A percentile compares a stretch with the other conserved stretches of the same genome.
Evolutionary conservation across 2,888 invertebrate genomes (phyloP).

Genomic region (Pilophorus perplexus): DNA sequence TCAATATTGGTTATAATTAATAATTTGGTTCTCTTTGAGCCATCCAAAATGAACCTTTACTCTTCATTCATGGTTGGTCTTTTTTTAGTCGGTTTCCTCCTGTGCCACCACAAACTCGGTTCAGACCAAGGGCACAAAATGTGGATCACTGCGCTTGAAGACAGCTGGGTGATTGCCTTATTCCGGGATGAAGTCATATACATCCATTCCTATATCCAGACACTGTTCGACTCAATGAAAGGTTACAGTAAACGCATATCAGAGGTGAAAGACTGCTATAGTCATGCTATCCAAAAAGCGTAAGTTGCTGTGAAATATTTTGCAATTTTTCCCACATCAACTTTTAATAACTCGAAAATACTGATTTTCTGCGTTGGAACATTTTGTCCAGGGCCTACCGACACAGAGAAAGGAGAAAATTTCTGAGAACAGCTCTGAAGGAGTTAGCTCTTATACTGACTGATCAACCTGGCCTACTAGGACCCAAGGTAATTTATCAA

Average conservation of each 20-base stretch:
- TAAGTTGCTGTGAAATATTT: conserved; percentile 51
- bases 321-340: background rate
- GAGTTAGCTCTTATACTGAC: conserved; percentile 92
- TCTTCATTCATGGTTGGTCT: background rate
- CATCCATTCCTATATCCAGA: conserved; percentile 88
- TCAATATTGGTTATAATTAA: background rate
- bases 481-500: conserved; percentile 88
- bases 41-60: no score
- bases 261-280: conserved; percentile 95
- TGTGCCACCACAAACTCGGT: conserved; percentile 80
- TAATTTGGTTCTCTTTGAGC: no score
- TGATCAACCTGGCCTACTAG: conserved; percentile 95
- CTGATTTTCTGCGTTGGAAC: conserved; percentile 6
- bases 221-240: conserved; percentile 92
- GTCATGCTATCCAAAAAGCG: conserved; percentile 84
- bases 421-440: conserved; percentile 89
- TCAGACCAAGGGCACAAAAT: conserved; percentile 81
- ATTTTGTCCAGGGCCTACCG: conserved; percentile 65
- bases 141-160: conserved; percentile 89
- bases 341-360: background rate
- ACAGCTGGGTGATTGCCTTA: conserved; percentile 89
- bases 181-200: conserved; percentile 97
- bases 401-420: conserved; percentile 94
- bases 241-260: conserved; percentile 88
- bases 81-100: conserved; percentile 72